Percentiles rank a stretch among this genome's conserved stretches.
phyloP scores from a whole-genome alignment of 2,888 invertebrate genomes.

The Eilema griseolum region DNA sequence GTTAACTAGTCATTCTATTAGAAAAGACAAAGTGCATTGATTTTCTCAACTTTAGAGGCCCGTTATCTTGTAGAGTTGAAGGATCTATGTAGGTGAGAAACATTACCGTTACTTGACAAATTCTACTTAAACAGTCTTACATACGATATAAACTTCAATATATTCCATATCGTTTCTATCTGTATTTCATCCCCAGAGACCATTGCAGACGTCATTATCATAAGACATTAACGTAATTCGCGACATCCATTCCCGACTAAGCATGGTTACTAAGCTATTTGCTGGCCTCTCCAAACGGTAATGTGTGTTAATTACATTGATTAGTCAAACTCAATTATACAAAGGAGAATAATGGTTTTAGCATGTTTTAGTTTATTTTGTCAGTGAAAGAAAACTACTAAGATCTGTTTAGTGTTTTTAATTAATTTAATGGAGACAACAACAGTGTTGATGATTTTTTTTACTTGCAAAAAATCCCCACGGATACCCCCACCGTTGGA shows the following conservation, averaged over 20 bases:
- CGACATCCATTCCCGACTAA: conserved; percentile 62
- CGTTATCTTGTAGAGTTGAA: no score
- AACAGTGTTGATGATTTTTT: not conserved
- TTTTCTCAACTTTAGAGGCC: no score
- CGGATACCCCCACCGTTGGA: no score
- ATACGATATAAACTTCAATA: no score
- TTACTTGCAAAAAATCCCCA: no score
- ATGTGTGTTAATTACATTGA: conserved; percentile 63
- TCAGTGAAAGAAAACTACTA: conserved; percentile 1
- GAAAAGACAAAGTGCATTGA: no score
- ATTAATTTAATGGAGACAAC: not conserved
- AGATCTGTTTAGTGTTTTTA: not conserved
- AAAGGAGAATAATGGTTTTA: not conserved
- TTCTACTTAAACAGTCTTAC: no score
- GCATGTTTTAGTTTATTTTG: not conserved
- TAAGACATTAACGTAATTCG: conserved; percentile 74
- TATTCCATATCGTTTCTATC: conserved; percentile 31
- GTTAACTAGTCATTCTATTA: no score
- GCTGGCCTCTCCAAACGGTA: conserved; percentile 55
- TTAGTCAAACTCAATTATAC: conserved; percentile 47
- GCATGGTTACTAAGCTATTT: conserved; percentile 60
- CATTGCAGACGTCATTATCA: conserved; percentile 69
- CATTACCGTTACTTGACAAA: no score
- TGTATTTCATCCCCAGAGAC: conserved; percentile 56
- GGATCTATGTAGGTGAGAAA: no score